Base-by-base conservation (phyloP, 2,888 invertebrate species). In the Panzeria rudis region DNA sequence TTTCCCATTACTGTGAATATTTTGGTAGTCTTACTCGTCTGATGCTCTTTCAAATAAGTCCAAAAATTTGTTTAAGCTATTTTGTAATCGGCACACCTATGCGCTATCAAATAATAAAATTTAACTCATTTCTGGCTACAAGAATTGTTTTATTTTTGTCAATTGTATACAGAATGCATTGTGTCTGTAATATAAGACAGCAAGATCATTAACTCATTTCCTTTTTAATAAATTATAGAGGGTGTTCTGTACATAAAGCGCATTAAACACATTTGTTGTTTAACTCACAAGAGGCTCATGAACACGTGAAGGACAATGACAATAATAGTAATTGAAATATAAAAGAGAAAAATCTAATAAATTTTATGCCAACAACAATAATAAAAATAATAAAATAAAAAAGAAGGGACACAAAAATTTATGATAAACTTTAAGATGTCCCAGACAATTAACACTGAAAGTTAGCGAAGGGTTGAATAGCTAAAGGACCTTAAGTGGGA, bases 161-260 rank as follows among this genome's bases (percentile, higher is more conserved):
- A 54, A 54, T 35, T 35, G 25, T n/a, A 23, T 59, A 23, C 35
- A 25, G 23, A 50, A 6, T 59, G 66, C 56, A 32, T 62, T 52
- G 62, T n/a, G 47, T 25, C 75, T n/a, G n/a, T n/a, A n/a, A n/a
- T n/a, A n/a, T n/a, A n/a, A n/a, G n/a, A n/a, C n/a, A n/a, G n/a
- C n/a, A 15, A 64, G 56, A 75, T 83, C 78, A 79, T 79, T 79
- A 79, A 84, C 79, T 75, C 75, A 47, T 59, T 56, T 77, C 77
- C 78, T 59, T 50, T 50, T 41, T 50, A 35, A 59, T 5, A 59
- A 68, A 68, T 56, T 44, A 52, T 59, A 50, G 69, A 78, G 69
- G 61, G 72, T 73, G 72, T n/a, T 72, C 71, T 35, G 6, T 17
- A 23, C 13, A 44, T 44, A 44, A 64, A 44, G 15, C 32, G 59